phyloP scores from a whole-genome alignment of 2,888 invertebrate species.

The Philhelius pedissequus region DNA sequence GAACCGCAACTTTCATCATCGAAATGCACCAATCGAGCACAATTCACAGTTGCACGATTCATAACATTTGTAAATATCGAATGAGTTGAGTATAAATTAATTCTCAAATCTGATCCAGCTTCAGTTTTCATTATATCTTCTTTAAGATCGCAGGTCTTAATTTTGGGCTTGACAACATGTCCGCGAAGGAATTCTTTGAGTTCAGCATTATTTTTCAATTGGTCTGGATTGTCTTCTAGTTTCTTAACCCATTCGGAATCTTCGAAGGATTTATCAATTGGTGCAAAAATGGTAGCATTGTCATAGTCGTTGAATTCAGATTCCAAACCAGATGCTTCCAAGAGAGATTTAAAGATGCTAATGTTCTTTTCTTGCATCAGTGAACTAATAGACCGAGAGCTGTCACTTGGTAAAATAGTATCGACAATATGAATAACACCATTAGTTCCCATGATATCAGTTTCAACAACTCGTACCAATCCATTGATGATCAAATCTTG shows the following conservation, averaged over 20 bases:
- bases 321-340: conserved; percentile 81
- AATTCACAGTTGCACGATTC: conserved; percentile 84
- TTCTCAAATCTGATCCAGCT: conserved; percentile 80
- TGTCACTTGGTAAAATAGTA: conserved; percentile 83
- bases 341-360: conserved; percentile 81
- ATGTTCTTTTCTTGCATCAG: conserved; percentile 82
- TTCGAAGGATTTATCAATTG: conserved; percentile 83
- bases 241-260: conserved; percentile 76
- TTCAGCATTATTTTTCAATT: conserved; percentile 77
- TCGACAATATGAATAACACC: conserved; percentile 87
- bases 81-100: conserved; percentile 82
- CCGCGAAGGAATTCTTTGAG: conserved; percentile 82
- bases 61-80: conserved; percentile 81
- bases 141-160: conserved; percentile 81
- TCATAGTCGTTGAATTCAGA: conserved; percentile 81
- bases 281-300: conserved; percentile 84
- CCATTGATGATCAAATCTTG: conserved; percentile 82
- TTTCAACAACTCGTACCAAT: conserved; percentile 81
- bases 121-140: conserved; percentile 80
- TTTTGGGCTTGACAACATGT: conserved; percentile 82
- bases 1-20: conserved; percentile 85
- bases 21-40: conserved; percentile 82
- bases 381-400: conserved; percentile 77
- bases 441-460: conserved; percentile 85
- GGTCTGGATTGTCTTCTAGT: conserved; percentile 76